phyloP scores from a whole-genome alignment of 2,888 invertebrate genomes.

The Cantharis flavilabris region DNA sequence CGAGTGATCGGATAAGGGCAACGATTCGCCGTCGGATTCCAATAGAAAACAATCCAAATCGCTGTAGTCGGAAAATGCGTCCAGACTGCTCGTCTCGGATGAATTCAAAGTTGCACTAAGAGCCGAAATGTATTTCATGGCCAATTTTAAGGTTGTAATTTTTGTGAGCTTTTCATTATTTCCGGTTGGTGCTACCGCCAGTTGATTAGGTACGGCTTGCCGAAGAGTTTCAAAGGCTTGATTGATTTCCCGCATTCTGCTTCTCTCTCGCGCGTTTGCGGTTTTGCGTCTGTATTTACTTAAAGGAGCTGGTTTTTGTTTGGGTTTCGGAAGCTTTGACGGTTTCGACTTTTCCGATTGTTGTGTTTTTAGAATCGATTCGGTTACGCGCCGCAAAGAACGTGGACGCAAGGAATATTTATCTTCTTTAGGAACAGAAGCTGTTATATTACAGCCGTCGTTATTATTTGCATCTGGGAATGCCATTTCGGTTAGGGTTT shows the following conservation, averaged over 20 bases:
- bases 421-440: constrained; percentile 51
- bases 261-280: constrained; percentile 86
- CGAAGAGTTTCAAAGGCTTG: constrained; percentile 83
- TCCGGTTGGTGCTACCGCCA: constrained; percentile 50
- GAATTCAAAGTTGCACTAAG: constrained; percentile 66
- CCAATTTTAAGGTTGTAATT: constrained; percentile 83
- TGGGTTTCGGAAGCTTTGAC: constrained; percentile 53
- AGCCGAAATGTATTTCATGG: constrained; percentile 85
- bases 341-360: constrained; percentile 32
- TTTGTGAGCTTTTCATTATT: constrained; percentile 84
- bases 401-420: constrained; percentile 72
- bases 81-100: constrained; percentile 25
- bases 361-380: constrained; percentile 44
- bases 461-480: constrained; percentile 54
- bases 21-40: constrained; percentile 65
- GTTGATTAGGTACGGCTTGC: constrained; percentile 72
- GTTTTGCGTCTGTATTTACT: constrained; percentile 90
- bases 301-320: constrained; percentile 72
- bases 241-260: constrained; percentile 89
- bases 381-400: constrained; percentile 63
- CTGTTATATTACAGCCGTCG: constrained; percentile 40
- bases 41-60: constrained; percentile 58
- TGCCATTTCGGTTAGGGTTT: constrained; percentile 32
- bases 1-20: constrained; percentile 62
- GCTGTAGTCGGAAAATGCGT: constrained; percentile 40